phyloP scores from a whole-genome alignment of 1,140 invertebrate genomes.

The Phthorimaea operculella region DNA sequence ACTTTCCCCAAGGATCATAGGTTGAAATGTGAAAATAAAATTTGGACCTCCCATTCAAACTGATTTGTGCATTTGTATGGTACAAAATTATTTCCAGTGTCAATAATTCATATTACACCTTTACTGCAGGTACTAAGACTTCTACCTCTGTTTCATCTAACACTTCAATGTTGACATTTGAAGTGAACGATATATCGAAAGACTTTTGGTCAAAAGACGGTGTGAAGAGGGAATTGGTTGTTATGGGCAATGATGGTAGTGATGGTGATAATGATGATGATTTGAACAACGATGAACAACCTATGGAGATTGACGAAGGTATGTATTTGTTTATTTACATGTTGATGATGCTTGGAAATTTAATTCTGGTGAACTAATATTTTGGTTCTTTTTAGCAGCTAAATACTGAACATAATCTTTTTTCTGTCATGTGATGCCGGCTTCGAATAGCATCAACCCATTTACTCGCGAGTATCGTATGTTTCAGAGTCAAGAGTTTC shows the following conservation, averaged over 20 bases:
- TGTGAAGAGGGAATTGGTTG: slow-evolving; percentile 18
- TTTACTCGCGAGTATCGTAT: no score
- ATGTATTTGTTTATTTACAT: slow-evolving; percentile 10
- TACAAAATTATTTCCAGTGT: no score
- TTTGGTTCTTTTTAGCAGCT: slow-evolving; percentile 1
- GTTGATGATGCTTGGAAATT: no score
- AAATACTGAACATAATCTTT: no score
- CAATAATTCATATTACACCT: no score
- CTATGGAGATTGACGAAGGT: slow-evolving; percentile 55
- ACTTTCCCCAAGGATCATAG: no score
- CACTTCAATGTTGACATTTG: neutral
- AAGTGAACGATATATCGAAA: slow-evolving; percentile 22
- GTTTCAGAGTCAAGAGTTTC: no score
- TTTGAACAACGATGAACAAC: slow-evolving; percentile 33
- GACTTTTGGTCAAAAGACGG: slow-evolving; percentile 26
- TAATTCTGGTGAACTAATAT: neutral
- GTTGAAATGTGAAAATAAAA: no score
- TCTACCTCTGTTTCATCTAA: neutral
- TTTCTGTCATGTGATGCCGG: no score
- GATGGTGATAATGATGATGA: slow-evolving; percentile 29
- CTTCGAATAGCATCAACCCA: no score
- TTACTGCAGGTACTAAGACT: neutral
- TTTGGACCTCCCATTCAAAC: no score
- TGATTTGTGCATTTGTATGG: no score
- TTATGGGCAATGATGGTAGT: slow-evolving; percentile 27